These are phyloP conservation scores for Athalia rosae DNA, from an alignment of 2,888 invertebrate species.

Conservation along the genomic window DNA sequence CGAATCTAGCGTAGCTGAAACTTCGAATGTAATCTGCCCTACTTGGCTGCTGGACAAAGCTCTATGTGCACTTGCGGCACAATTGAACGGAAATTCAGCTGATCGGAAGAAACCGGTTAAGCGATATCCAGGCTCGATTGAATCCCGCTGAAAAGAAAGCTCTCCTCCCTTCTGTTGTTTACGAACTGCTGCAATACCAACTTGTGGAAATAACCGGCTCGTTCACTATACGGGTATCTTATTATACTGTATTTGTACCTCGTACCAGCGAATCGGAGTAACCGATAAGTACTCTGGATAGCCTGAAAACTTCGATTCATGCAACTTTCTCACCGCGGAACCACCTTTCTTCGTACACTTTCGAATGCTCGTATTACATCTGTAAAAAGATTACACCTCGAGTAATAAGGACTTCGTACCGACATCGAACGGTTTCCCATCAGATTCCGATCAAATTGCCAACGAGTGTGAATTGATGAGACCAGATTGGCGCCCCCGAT, in stretches of 20 bases:
- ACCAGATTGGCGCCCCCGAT: background rate
- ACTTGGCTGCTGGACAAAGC: constrained; percentile 17
- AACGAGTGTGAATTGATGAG: background rate
- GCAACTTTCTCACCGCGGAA: background rate
- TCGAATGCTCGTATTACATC: too few relatives aligned
- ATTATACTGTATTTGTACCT: constrained; percentile 10
- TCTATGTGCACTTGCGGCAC: background rate
- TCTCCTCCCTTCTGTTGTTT: constrained; percentile 15
- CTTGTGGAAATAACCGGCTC: constrained; percentile 23
- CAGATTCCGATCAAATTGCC: too few relatives aligned
- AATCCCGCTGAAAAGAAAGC: constrained; percentile 30
- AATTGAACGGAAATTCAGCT: constrained; percentile 23
- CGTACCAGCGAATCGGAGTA: constrained; percentile 8
- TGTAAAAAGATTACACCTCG: too few relatives aligned
- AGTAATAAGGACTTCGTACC: too few relatives aligned
- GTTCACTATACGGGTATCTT: constrained; percentile 1
- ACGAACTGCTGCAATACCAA: background rate
- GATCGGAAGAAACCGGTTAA: constrained; percentile 31
- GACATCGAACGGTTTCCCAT: too few relatives aligned
- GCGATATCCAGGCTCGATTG: constrained; percentile 37
- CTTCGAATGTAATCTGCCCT: background rate
- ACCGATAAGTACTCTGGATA: background rate
- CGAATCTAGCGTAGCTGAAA: constrained; percentile 5
- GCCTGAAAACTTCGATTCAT: too few relatives aligned
- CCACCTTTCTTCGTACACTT: background rate